Percentiles rank a stretch among this genome's conserved stretches.
These are phyloP conservation scores for Penaeus vannamei DNA, from an alignment of 1,140 invertebrate species.

Conservation along the genomic window DNA sequence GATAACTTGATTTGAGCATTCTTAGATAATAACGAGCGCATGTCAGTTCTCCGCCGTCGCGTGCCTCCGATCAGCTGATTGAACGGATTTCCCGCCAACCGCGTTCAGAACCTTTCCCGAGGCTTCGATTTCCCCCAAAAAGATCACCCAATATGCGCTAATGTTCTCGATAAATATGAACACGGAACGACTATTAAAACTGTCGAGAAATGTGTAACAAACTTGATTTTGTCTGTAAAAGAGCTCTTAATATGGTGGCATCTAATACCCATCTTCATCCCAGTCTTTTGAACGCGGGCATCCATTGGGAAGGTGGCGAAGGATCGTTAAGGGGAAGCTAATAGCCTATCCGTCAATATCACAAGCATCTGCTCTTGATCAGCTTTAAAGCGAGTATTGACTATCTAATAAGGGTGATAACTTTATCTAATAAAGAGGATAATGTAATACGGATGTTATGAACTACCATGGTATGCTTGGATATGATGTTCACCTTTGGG, in stretches of 20 bases:
- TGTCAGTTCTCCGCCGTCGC: background rate
- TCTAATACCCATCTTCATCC: too few species aligned
- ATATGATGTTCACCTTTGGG: too few species aligned
- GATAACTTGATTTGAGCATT: constrained; percentile 30
- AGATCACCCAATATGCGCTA: too few species aligned
- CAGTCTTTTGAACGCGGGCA: too few species aligned
- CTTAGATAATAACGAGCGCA: constrained; percentile 25
- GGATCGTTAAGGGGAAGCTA: background rate
- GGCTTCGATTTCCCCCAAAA: constrained; percentile 3
- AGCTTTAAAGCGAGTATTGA: constrained; percentile 20
- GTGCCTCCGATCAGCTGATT: constrained; percentile 37
- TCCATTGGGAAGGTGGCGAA: too few species aligned
- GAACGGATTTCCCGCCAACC: constrained; percentile 35
- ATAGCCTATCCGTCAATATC: constrained; percentile 39
- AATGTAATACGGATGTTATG: background rate
- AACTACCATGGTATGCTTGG: too few species aligned
- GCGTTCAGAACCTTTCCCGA: background rate
- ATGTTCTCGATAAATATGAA: too few species aligned
- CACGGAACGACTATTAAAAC: too few species aligned
- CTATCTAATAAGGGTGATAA: constrained; percentile 20
- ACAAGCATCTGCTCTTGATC: constrained; percentile 34
- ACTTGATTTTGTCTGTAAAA: too few species aligned
- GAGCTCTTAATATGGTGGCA: too few species aligned
- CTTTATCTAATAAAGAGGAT: constrained; percentile 2
- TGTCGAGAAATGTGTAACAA: too few species aligned